Percentiles rank a stretch among this genome's conserved stretches.
These are phyloP conservation scores for Archegozetes longisetosus DNA, from an alignment of 1,140 invertebrate genomes.

Conservation along the genomic window DNA sequence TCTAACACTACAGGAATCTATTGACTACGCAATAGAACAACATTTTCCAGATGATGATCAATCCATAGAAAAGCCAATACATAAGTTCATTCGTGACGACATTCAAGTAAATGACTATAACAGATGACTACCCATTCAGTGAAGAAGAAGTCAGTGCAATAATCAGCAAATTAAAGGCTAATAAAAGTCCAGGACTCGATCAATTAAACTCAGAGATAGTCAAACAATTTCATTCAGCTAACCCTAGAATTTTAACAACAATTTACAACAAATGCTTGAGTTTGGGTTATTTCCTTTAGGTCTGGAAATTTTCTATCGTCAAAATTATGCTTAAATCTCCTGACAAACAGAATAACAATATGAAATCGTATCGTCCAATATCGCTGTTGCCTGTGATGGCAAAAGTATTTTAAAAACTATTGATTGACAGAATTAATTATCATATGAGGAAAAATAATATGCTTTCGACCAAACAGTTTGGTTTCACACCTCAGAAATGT, in stretches of 20 bases:
- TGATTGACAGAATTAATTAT: not conserved
- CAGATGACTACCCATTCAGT: no score
- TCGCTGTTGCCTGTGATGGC: not conserved
- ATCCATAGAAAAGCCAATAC: no score
- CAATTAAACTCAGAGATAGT: not conserved
- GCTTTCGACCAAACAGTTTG: not conserved
- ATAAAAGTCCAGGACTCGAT: slow-evolving; percentile 1
- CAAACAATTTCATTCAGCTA: not conserved
- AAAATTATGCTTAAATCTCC: not conserved
- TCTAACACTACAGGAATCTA: no score
- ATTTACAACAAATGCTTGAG: not conserved
- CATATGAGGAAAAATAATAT: not conserved
- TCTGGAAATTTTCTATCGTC: not conserved
- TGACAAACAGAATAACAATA: not conserved
- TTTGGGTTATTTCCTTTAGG: not conserved
- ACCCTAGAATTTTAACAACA: not conserved
- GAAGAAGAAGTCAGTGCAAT: no score
- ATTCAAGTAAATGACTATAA: no score
- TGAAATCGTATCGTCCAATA: not conserved
- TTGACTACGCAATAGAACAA: no score
- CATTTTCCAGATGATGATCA: no score
- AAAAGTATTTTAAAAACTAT: not conserved
- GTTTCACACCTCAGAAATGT: not conserved
- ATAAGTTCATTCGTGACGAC: no score
- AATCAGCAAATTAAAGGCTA: no score